These are phyloP conservation scores for Orthosia gracilis DNA, from an alignment of 2,888 invertebrate genomes.

Conservation along the genomic window DNA sequence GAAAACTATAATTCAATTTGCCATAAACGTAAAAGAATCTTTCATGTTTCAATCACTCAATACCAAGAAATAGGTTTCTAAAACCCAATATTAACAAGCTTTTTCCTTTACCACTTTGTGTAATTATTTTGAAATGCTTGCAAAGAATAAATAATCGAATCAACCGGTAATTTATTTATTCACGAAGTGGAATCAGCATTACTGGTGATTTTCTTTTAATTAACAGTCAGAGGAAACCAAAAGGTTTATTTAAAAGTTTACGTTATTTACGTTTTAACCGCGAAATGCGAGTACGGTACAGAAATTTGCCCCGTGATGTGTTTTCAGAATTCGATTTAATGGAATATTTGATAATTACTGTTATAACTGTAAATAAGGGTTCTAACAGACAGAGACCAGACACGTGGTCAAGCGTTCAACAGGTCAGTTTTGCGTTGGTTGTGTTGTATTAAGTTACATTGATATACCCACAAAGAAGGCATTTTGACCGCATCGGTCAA, in stretches of 20 bases:
- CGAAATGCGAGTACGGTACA: neutral
- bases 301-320: neutral
- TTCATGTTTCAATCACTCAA: neutral
- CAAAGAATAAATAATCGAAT: slow-evolving; percentile 50
- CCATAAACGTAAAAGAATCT: neutral
- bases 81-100: slow-evolving; percentile 8
- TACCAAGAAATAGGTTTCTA: neutral
- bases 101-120: slow-evolving; percentile 32
- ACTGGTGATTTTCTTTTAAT: slow-evolving; percentile 48
- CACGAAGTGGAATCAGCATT: slow-evolving; percentile 19
- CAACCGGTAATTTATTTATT: slow-evolving; percentile 38
- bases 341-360: neutral
- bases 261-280: neutral
- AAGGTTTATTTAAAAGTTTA: slow-evolving; percentile 9
- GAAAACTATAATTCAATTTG: neutral
- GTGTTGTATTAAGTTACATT: too few species aligned
- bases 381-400: too few species aligned
- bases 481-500: too few species aligned
- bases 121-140: slow-evolving; percentile 44
- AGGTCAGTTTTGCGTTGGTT: too few species aligned
- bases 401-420: too few species aligned
- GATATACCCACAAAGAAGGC: too few species aligned
- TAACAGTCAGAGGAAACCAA: slow-evolving; percentile 17
- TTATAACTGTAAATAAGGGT: neutral
- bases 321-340: neutral